Base-by-base conservation (phyloP, 2,888 invertebrate genomes). In the Ischnura elegans region DNA sequence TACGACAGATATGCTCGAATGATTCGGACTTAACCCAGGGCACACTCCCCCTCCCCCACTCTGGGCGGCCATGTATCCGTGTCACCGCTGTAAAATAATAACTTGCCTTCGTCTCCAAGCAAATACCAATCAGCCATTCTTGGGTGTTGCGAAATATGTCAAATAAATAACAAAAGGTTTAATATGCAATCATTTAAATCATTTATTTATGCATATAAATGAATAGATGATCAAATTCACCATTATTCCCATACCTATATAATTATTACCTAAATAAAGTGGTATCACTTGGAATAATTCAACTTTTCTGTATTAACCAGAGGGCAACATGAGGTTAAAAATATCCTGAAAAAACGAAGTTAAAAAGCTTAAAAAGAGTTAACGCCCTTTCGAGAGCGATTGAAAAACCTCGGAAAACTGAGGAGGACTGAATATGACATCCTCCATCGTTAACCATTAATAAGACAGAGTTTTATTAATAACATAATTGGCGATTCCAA, bases 221-320 rank as follows among this genome's bases (percentile, higher is more conserved):
- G 42, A n/a, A 90, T 55, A 42, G 29, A 25, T 43, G 42, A 21
- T 36, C 36, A 90, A n/a, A 43, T 61, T 42, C 36, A 90, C 45
- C 3, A 25, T 66, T 4, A n/a, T 36, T 16, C n/a, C 43, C 43
- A 16, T 42, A 90, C 5, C n/a, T 43, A 61, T 61, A 61, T 90
- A 61, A 43, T 43, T 66, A 43, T 25, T 66, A 5, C 6, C 36
- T 36, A 25, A 76, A 66, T 10, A n/a, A 36, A 61, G 19, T 10
- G 42, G 42, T 43, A 90, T 55, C 90, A 90, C 90, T 90, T 61
- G 61, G 90, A 90, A 90, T 90, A 90, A 55, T 87, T 51, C 19
- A 21, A 47, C 51, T 90, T n/a, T 61, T 90, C 90, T 66, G 90
- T 66, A 90, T 90, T 90, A 43, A 36, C 90, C 90, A 90, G 10